Base-by-base conservation (phyloP, 2,888 invertebrate species). In the Rapana venosa region DNA sequence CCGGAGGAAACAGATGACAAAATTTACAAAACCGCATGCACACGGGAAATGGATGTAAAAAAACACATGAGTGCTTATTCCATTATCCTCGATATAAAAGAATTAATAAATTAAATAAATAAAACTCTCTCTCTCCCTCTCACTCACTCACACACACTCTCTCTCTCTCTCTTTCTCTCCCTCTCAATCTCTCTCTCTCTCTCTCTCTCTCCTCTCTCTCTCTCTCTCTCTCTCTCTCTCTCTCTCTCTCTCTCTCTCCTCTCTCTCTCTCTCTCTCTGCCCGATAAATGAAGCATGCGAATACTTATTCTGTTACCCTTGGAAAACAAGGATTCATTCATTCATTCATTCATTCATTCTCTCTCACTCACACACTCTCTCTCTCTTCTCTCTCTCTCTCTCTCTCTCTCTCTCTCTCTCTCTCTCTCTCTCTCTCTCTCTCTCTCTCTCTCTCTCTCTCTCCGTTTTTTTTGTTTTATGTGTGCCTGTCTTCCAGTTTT, bases 321-420 rank as follows among this genome's bases (percentile, higher is more conserved):
- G n/a, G n/a, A n/a, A n/a, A n/a, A n/a, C n/a, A n/a, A n/a, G n/a
- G n/a, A 26, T 26, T 70, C 70, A 20, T 22, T 70, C 70, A 20
- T 22, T 70, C 70, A 20, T 22, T 70, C 70, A 20, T 22, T 70
- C 70, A 20, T 22, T 70, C 70, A 20, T 22, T 70, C n/a, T n/a
- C n/a, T n/a, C n/a, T n/a, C n/a, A n/a, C 70, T 70, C 70, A 20
- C 70, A 20, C 70, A 20, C 15, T 70, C 70, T 70, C 22, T 70
- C 70, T 70, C 70, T n/a, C n/a, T n/a, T 70, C 70, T 70, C 70
- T 70, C 70, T 70, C 70, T 70, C 22, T 70, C 70, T 70, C 22
- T 70, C 70, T 70, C 70, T 70, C 70, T 70, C 70, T 70, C 70
- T 70, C 70, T 70, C 22, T 70, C 70, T 70, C 70, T 77, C 30